Base-by-base conservation (phyloP, 2,797 vertebrate genomes). In the Cuculus canorus region DNA sequence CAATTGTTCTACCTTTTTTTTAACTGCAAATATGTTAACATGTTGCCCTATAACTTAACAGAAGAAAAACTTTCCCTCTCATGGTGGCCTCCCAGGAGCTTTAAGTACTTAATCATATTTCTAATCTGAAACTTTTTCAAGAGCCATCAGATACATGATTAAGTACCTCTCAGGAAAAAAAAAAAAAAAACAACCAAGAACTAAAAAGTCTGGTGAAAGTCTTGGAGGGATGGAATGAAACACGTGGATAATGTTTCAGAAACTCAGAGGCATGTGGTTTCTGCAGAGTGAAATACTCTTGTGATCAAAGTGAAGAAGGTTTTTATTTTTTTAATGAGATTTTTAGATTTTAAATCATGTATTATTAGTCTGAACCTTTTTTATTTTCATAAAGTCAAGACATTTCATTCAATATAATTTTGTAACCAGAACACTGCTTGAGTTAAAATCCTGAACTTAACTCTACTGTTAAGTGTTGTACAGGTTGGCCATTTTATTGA, bases 191-290 rank as follows among this genome's bases (percentile, higher is more conserved):
- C 25, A 17, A 25, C 41, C 17, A 17, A 45, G 1, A 81, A 78
- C 48, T 4, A 50, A 81, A 70, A 50, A 3, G 9, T 54, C 88
- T 89, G 59, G 59, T 16, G 8, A 72, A 92, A 92, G 52, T 45
- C 59, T 82, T 64, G 61, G 33, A 94, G 25, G 23, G 45, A 66
- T 72, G 76, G 94, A 60, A 85, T 75, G 43, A 96, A 85, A 77
- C 52, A 70, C 3, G 4, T 0, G 5, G 80, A 85, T 95, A 83
- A 64, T 24, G 39, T 95, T 96, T 93, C 93, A 93, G 75, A 96
- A 92, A 90, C 28, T 70, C 41, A 95, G 47, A 92, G 61, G 41
- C 65, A 77, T 90, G 77, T 95, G 94, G 85, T 85, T 97, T 96
- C 64, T 76, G 47, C 82, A 91, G 37, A 91, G 69, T 68, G 37